These are phyloP conservation scores for Heliconius aoede DNA, from an alignment of 2,888 invertebrate species.

Conservation along the genomic window DNA sequence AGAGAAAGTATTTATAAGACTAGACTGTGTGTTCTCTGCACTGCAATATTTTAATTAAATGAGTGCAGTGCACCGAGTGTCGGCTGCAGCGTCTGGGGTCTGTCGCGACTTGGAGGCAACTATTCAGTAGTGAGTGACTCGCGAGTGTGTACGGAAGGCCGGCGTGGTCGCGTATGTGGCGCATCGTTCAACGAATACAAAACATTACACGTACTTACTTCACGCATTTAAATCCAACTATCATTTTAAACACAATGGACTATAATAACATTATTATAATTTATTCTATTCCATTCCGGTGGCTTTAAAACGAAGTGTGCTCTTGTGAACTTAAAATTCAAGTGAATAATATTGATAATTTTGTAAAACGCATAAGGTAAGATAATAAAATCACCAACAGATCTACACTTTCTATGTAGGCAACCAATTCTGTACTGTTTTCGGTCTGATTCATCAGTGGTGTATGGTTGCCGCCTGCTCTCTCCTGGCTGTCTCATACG, in stretches of 20 bases:
- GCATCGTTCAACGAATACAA: slow-evolving; percentile 32
- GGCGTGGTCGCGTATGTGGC: slow-evolving; percentile 37
- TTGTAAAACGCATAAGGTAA: slow-evolving; percentile 33
- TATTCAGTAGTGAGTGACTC: slow-evolving; percentile 46
- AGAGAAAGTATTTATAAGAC: not conserved
- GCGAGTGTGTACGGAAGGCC: slow-evolving; percentile 42
- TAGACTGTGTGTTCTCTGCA: not conserved
- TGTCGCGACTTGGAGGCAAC: slow-evolving; percentile 24
- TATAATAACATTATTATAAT: slow-evolving; percentile 46
- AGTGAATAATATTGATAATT: slow-evolving; percentile 27
- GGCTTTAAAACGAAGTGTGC: slow-evolving; percentile 35
- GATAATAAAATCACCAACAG: not conserved
- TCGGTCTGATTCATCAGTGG: slow-evolving; percentile 12
- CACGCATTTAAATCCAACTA: slow-evolving; percentile 35
- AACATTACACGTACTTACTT: slow-evolving; percentile 37
- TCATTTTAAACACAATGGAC: slow-evolving; percentile 46
- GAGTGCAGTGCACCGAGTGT: slow-evolving; percentile 2
- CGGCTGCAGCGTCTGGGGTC: slow-evolving; percentile 12
- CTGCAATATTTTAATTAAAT: not conserved
- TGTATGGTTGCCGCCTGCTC: too few relatives aligned
- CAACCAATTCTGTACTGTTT: not conserved
- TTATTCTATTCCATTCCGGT: slow-evolving; percentile 39
- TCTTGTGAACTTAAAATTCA: slow-evolving; percentile 26
- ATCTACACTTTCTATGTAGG: not conserved
- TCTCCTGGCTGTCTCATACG: not conserved